A percentile compares a stretch with the other conserved stretches of the same genome.
Evolutionary conservation across 64 coral and sea anemone species (phyloP).

Genomic region (Orbicella faveolata): DNA sequence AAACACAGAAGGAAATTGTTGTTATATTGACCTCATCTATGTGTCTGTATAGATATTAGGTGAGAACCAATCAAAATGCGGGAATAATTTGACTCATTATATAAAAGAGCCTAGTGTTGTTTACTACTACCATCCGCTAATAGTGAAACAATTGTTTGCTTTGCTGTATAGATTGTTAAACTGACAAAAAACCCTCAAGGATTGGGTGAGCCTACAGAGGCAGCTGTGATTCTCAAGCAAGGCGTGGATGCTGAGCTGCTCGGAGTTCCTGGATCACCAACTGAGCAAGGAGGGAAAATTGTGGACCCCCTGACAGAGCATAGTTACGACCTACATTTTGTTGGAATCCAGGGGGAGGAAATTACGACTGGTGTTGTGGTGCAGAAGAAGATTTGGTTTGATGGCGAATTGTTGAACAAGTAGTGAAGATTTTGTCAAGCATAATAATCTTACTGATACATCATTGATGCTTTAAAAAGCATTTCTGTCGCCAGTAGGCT

Average conservation of each 20-base stretch:
- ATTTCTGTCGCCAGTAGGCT: background rate
- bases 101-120: too few species aligned
- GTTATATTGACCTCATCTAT: too few species aligned
- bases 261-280: background rate
- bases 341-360: constrained; percentile 6
- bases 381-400: constrained; percentile 45
- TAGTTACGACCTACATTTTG: background rate
- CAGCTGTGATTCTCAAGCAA: constrained; percentile 6
- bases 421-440: background rate
- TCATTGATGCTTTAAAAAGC: background rate
- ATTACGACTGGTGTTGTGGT: background rate
- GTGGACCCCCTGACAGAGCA: constrained; percentile 1
- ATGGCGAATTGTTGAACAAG: constrained; percentile 31
- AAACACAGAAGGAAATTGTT: too few species aligned
- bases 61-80: too few species aligned
- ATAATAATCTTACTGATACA: background rate
- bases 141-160: background rate
- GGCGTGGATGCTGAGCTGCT: constrained; percentile 19
- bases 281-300: background rate
- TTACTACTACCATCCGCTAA: background rate
- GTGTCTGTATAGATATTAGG: too few species aligned
- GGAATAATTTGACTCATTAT: too few species aligned
- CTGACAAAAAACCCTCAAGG: background rate
- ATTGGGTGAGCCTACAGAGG: background rate
- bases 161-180: constrained; percentile 1